Evolutionary conservation across 2,888 invertebrate genomes (phyloP).

Genomic region (Oxystoma pomonae): DNA sequence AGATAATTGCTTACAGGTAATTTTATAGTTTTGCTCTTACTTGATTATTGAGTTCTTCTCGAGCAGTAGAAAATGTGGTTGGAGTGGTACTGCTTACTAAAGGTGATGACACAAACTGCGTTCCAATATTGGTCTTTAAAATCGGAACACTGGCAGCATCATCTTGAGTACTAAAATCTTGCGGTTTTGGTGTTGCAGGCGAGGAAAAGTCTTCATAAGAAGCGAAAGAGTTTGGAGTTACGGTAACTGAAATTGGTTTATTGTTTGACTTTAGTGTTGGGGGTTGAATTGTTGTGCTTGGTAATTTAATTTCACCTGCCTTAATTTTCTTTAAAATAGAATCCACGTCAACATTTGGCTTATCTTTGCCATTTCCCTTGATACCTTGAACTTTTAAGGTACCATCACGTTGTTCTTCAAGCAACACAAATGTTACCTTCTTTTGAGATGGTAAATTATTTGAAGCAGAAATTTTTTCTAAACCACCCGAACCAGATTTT

Average conservation of each 20-base stretch:
- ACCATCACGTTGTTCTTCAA: slow-evolving; percentile 83
- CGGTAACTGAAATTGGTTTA: slow-evolving; percentile 31
- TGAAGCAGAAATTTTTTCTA: slow-evolving; percentile 65
- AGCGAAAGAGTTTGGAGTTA: slow-evolving; percentile 42
- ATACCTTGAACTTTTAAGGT: slow-evolving; percentile 82
- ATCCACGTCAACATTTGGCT: slow-evolving; percentile 72
- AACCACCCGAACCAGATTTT: slow-evolving; percentile 69
- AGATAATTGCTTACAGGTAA: too few species aligned
- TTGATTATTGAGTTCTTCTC: neutral
- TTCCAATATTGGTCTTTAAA: slow-evolving; percentile 37
- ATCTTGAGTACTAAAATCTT: slow-evolving; percentile 17
- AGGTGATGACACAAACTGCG: slow-evolving; percentile 39
- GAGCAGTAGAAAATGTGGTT: slow-evolving; percentile 8
- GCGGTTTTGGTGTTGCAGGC: slow-evolving; percentile 14
- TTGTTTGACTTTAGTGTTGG: slow-evolving; percentile 16
- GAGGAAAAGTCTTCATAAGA: slow-evolving; percentile 22
- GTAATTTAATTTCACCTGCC: slow-evolving; percentile 76
- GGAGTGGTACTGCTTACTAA: slow-evolving; percentile 23
- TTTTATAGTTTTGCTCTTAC: neutral
- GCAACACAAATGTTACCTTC: slow-evolving; percentile 80
- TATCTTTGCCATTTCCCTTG: slow-evolving; percentile 69
- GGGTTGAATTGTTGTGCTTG: slow-evolving; percentile 41
- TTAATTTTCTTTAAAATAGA: slow-evolving; percentile 76
- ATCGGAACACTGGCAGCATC: slow-evolving; percentile 31
- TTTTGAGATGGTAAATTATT: slow-evolving; percentile 62